These are phyloP conservation scores for Eupithecia inturbata DNA, from an alignment of 2,888 invertebrate species.

Conservation along the genomic window DNA sequence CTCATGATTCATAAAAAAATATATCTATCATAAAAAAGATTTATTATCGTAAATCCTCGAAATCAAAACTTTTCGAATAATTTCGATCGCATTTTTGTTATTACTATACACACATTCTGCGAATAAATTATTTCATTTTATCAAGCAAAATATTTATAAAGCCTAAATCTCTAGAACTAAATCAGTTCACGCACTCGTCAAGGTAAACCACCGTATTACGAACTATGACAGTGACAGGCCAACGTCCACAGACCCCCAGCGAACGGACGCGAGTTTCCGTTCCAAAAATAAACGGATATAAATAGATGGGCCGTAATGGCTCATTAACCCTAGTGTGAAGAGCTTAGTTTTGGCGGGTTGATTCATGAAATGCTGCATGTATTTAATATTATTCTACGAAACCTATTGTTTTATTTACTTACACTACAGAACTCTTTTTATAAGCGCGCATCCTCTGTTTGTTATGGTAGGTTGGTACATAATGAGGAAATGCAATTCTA, in stretches of 20 bases:
- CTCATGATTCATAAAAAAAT: neutral
- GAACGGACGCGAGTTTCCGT: constrained; percentile 63
- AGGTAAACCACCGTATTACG: constrained; percentile 34
- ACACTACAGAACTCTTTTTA: no score
- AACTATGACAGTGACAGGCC: constrained; percentile 38
- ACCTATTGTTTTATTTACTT: no score
- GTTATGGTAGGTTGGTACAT: neutral
- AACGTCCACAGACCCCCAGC: constrained; percentile 64
- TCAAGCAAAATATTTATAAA: neutral
- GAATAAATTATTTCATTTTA: neutral
- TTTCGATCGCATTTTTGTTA: neutral
- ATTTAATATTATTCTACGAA: neutral
- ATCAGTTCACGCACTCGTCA: constrained; percentile 3
- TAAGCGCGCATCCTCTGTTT: no score
- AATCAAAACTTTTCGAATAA: neutral
- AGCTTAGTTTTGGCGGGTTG: constrained; percentile 33
- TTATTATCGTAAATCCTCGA: no score
- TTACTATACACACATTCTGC: neutral
- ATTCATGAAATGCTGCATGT: constrained; percentile 27
- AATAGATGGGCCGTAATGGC: constrained; percentile 55
- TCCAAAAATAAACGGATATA: constrained; percentile 57
- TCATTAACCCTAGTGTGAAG: constrained; percentile 35
- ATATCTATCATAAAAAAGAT: no score
- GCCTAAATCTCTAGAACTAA: neutral
- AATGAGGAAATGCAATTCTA: no score